phyloP scores from a whole-genome alignment of 2,888 invertebrate species.

The Charanyca ferruginea region DNA sequence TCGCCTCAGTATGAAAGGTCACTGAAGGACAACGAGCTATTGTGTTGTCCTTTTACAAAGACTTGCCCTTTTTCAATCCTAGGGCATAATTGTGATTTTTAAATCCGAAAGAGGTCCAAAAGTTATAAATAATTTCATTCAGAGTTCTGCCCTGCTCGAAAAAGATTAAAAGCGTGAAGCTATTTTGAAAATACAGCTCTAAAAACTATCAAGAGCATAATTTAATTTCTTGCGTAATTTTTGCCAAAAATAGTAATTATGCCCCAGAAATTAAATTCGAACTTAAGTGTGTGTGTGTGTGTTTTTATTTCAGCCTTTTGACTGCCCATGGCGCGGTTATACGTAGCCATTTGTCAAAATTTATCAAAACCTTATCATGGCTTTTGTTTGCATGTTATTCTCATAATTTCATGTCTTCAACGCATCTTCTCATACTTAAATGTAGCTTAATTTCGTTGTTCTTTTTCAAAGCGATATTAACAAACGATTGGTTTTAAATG shows the following conservation, averaged over 20 bases:
- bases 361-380: slow-evolving; percentile 11
- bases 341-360: slow-evolving; percentile 40
- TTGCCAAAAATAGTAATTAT: slow-evolving; percentile 19
- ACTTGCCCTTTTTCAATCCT: slow-evolving; percentile 5
- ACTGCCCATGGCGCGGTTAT: slow-evolving; percentile 32
- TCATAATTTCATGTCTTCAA: slow-evolving; percentile 15
- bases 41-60: slow-evolving; percentile 32
- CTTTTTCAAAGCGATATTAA: slow-evolving; percentile 17
- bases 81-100: slow-evolving; percentile 41
- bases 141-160: slow-evolving; percentile 1
- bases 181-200: background rate
- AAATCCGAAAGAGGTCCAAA: slow-evolving; percentile 2
- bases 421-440: slow-evolving; percentile 15
- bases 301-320: slow-evolving; percentile 42
- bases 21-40: slow-evolving; percentile 26
- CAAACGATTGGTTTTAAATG: slow-evolving; percentile 34
- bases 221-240: background rate
- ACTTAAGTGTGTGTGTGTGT: slow-evolving; percentile 28
- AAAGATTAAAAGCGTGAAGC: slow-evolving; percentile 4
- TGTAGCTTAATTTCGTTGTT: slow-evolving; percentile 23
- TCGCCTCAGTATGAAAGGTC: slow-evolving; percentile 24
- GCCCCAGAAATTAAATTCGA: slow-evolving; percentile 26
- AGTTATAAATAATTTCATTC: background rate
- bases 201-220: background rate
- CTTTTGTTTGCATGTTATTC: slow-evolving; percentile 40